Percentiles rank a stretch among this genome's conserved stretches.
Conservation (phyloP, 1,140 invertebrate species). For the Lordiphosa stackelbergi region DNA sequence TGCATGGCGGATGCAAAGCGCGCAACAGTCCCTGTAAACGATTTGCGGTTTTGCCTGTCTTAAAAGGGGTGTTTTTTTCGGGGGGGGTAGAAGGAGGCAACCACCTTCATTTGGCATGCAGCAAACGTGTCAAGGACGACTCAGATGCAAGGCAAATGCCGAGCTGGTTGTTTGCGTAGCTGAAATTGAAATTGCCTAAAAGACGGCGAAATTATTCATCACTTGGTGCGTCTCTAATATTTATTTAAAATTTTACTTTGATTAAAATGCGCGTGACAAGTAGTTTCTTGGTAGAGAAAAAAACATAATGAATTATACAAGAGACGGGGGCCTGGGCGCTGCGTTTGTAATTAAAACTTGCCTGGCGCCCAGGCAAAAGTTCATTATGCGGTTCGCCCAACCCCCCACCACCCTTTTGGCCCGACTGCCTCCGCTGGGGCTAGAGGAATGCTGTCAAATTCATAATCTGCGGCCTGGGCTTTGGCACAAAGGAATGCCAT, state of each 20-base stretch:
- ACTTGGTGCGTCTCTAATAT: constrained; percentile 50
- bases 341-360: constrained; percentile 68
- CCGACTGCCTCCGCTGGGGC: background rate
- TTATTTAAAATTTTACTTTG: constrained; percentile 72
- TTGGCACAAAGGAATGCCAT: constrained; percentile 56
- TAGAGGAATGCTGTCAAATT: constrained; percentile 60
- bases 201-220: constrained; percentile 58
- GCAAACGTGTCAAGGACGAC: constrained; percentile 62
- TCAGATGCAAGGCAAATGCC: constrained; percentile 25
- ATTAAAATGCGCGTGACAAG: constrained; percentile 63
- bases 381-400: constrained; percentile 62
- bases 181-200: constrained; percentile 57
- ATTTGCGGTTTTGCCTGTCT: constrained; percentile 45
- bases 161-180: constrained; percentile 12
- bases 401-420: constrained; percentile 10
- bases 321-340: constrained; percentile 18
- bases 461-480: constrained; percentile 61
- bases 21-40: constrained; percentile 56
- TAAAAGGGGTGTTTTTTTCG: constrained; percentile 26
- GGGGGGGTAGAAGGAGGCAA: constrained; percentile 1
- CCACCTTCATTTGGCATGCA: constrained; percentile 65
- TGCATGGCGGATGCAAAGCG: constrained; percentile 54
- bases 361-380: constrained; percentile 53
- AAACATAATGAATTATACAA: constrained; percentile 61
- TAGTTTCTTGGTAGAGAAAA: constrained; percentile 42